These are phyloP conservation scores for Cepaea hortensis DNA, from an alignment of 2,888 invertebrate species.

Conservation along the genomic window DNA sequence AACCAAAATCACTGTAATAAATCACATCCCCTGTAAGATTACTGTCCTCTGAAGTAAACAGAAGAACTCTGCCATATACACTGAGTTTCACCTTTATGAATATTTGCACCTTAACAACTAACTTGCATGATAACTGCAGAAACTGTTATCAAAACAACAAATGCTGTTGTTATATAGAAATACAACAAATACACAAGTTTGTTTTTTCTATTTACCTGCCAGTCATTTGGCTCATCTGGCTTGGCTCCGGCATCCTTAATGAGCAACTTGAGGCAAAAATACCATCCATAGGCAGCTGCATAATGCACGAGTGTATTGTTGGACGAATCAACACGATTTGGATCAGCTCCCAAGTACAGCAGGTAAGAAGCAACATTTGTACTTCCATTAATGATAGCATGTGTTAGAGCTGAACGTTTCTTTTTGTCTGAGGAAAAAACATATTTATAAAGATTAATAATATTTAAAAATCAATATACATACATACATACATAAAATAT, in stretches of 20 bases:
- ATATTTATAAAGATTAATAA: slow-evolving; percentile 7
- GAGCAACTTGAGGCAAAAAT: slow-evolving; percentile 77
- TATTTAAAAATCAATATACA: too few species aligned
- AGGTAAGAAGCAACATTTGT: slow-evolving; percentile 77
- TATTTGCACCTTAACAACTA: too few species aligned
- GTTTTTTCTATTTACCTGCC: slow-evolving; percentile 74
- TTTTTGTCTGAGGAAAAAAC: slow-evolving; percentile 75
- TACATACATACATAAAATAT: neutral
- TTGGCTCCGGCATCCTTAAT: slow-evolving; percentile 76
- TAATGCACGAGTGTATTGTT: slow-evolving; percentile 79
- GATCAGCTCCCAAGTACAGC: slow-evolving; percentile 77
- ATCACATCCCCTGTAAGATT: too few species aligned
- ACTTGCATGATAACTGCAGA: too few species aligned
- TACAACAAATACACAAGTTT: neutral
- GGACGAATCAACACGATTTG: slow-evolving; percentile 77
- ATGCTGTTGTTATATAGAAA: too few species aligned
- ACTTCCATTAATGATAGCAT: slow-evolving; percentile 79
- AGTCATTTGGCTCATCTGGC: slow-evolving; percentile 75
- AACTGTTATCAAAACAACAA: too few species aligned
- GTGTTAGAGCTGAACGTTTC: slow-evolving; percentile 78
- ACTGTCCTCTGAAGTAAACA: too few species aligned
- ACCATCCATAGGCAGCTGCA: slow-evolving; percentile 80
- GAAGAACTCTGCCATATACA: too few species aligned
- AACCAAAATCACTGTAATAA: too few species aligned
- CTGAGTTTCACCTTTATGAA: too few species aligned